Evolutionary conservation across 1,140 invertebrate species (phyloP).

Genomic region (Drosophila lacteicornis): DNA sequence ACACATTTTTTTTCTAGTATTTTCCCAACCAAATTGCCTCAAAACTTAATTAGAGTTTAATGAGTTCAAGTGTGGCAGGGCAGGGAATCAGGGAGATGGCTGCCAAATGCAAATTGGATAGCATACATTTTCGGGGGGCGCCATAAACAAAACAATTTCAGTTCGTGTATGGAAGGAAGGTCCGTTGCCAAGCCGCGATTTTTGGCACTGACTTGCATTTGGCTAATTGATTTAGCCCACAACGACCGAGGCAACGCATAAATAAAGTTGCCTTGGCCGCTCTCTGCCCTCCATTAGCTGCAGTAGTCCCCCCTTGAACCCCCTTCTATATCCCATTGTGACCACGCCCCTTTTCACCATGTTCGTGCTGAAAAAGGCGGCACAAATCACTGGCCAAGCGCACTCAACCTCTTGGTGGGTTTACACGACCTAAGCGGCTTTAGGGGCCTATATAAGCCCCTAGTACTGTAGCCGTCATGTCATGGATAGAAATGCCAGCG

Average conservation of each 20-base stretch:
- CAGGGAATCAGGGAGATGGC: neutral
- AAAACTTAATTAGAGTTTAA: slow-evolving; percentile 75
- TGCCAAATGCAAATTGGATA: slow-evolving; percentile 59
- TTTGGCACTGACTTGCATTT: slow-evolving; percentile 77
- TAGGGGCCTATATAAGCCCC: slow-evolving; percentile 28
- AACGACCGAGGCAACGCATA: slow-evolving; percentile 39
- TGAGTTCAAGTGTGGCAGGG: slow-evolving; percentile 42
- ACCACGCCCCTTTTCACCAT: neutral
- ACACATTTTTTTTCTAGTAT: slow-evolving; percentile 13
- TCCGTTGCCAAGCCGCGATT: slow-evolving; percentile 61
- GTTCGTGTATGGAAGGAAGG: neutral
- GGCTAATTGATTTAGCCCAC: slow-evolving; percentile 76
- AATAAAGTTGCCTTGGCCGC: slow-evolving; percentile 47
- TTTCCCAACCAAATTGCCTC: slow-evolving; percentile 50
- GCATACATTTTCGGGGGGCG: slow-evolving; percentile 58
- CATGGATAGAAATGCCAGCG: slow-evolving; percentile 34
- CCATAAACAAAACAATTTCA: slow-evolving; percentile 58
- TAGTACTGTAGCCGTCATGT: slow-evolving; percentile 25
- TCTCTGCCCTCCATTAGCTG: slow-evolving; percentile 22
- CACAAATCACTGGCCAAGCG: slow-evolving; percentile 61
- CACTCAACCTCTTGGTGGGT: slow-evolving; percentile 65
- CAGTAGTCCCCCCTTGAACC: slow-evolving; percentile 16
- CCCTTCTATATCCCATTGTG: neutral
- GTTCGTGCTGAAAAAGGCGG: slow-evolving; percentile 61
- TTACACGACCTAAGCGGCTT: slow-evolving; percentile 79